Evolutionary conservation across 2,888 invertebrate genomes (phyloP).

Genomic region (Drosophila lacicola): DNA sequence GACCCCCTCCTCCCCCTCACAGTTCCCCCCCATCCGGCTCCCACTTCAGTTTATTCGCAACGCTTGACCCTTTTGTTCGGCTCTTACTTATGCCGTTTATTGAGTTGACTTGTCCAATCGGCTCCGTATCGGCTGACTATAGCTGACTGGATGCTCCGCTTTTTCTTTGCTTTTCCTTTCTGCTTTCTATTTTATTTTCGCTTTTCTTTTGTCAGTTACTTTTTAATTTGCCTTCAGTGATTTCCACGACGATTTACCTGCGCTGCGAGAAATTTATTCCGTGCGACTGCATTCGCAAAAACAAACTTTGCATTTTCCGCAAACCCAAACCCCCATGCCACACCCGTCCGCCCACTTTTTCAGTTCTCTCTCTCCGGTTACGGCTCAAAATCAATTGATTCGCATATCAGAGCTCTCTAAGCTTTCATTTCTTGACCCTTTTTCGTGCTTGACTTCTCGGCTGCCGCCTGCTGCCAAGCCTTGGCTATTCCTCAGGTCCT

Average conservation of each 20-base stretch:
- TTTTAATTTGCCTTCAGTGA: conserved; percentile 77
- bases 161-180: conserved; percentile 6
- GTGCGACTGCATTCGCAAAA: conserved; percentile 75
- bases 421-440: conserved; percentile 77
- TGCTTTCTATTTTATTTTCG: conserved; percentile 19
- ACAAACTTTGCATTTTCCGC: conserved; percentile 60
- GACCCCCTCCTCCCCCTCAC: not conserved
- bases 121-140: conserved; percentile 35
- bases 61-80: conserved; percentile 76
- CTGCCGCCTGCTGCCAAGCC: conserved; percentile 29
- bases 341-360: conserved; percentile 16
- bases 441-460: conserved; percentile 75
- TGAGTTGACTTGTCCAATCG: conserved; percentile 58
- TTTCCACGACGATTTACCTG: conserved; percentile 80
- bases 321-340: not conserved
- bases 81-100: conserved; percentile 66
- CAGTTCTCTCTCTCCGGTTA: conserved; percentile 42
- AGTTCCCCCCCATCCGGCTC: not conserved
- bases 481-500: conserved; percentile 1
- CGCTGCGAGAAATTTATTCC: conserved; percentile 76
- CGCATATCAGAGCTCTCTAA: conserved; percentile 68
- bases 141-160: conserved; percentile 36
- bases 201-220: conserved; percentile 36
- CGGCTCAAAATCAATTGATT: conserved; percentile 77
- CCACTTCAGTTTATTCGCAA: conserved; percentile 19